These are phyloP conservation scores for Larimichthys crocea DNA, from an alignment of 2,113 vertebrate species.

Conservation along the genomic window DNA sequence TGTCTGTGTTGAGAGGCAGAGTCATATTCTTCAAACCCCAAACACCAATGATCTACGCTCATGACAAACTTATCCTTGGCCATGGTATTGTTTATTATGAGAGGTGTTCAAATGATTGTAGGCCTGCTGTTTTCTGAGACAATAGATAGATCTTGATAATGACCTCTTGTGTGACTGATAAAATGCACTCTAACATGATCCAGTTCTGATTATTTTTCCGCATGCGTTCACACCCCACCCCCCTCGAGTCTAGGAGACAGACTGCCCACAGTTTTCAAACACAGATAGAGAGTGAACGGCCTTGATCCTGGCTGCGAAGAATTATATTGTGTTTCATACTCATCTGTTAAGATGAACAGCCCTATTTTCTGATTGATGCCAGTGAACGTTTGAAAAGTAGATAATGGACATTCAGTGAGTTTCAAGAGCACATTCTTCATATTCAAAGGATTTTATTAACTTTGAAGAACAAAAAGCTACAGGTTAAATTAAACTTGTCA, in stretches of 20 bases:
- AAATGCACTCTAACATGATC: neutral
- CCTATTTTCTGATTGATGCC: neutral
- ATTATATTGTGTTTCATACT: conserved; percentile 16
- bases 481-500: conserved; percentile 7
- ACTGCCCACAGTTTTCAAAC: conserved; percentile 7
- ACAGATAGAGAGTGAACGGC: neutral
- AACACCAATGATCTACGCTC: neutral
- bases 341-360: conserved; percentile 1
- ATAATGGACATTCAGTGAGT: neutral
- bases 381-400: conserved; percentile 13
- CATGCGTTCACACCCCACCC: neutral
- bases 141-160: conserved; percentile 14
- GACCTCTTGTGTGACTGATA: neutral
- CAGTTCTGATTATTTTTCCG: conserved; percentile 19
- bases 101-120: neutral
- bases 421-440: neutral
- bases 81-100: conserved; percentile 5
- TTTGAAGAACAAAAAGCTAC: neutral
- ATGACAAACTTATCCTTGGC: conserved; percentile 22
- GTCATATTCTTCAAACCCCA: neutral
- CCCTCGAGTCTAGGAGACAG: neutral
- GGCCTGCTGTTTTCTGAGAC: neutral
- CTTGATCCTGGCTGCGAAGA: neutral
- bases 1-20: neutral
- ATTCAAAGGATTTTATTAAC: neutral